Conservation (phyloP, 2,113 vertebrate genomes). For the Polypterus bichir region DNA sequence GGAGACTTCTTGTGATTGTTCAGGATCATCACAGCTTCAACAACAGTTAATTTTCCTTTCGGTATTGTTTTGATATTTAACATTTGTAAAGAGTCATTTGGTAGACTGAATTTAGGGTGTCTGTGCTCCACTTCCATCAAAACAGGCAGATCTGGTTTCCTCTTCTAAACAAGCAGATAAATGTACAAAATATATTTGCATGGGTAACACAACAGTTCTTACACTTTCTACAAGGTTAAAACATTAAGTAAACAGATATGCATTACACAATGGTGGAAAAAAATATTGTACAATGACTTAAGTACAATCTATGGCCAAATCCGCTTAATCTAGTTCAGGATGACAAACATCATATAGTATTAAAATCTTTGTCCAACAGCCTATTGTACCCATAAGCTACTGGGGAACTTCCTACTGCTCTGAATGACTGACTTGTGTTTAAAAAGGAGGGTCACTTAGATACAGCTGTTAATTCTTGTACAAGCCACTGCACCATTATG, state of each 20-base stretch:
- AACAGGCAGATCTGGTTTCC: accelerated
- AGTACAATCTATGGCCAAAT: background rate
- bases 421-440: too few species aligned
- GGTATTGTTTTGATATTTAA: conserved; percentile 50
- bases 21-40: conserved; percentile 66
- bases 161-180: conserved; percentile 24
- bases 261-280: conserved; percentile 1
- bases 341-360: too few species aligned
- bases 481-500: too few species aligned
- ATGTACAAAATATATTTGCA: conserved; percentile 20
- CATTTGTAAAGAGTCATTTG: conserved; percentile 25
- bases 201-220: background rate
- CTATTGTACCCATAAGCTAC: too few species aligned
- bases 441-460: too few species aligned
- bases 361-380: too few species aligned
- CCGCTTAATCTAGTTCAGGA: too few species aligned
- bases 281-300: conserved; percentile 6
- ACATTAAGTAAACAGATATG: background rate
- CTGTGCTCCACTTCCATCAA: conserved; percentile 39
- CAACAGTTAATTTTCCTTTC: conserved; percentile 70
- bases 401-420: too few species aligned
- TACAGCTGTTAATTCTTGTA: too few species aligned
- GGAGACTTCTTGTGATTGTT: conserved; percentile 68
- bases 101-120: conserved; percentile 39
- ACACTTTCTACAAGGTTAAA: background rate